These are phyloP conservation scores for Sorex maritimensis DNA, from an alignment of 2,797 vertebrate species.

Conservation along the genomic window DNA sequence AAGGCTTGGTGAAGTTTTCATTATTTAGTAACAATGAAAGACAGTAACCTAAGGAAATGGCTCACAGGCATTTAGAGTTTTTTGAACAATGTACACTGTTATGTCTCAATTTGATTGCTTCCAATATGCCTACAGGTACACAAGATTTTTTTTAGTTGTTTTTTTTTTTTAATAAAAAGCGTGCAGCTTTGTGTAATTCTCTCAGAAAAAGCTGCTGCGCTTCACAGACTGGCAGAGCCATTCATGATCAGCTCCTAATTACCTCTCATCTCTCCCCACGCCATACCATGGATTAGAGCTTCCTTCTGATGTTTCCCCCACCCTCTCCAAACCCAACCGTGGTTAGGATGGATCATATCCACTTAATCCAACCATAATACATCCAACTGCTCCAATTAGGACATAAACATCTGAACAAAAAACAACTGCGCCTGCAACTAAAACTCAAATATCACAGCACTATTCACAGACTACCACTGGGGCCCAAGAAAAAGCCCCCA, in stretches of 20 bases:
- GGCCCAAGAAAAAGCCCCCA: background rate
- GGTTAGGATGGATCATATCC: background rate
- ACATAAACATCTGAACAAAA: background rate
- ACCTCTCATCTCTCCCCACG: background rate
- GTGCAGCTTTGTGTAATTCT: background rate
- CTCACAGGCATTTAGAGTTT: background rate
- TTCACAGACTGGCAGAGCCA: background rate
- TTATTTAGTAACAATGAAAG: slow-evolving; percentile 24
- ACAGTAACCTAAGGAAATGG: background rate
- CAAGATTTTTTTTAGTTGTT: background rate
- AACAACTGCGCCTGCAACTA: slow-evolving; percentile 31
- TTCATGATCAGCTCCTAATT: background rate
- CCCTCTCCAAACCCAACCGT: background rate
- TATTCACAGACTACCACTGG: background rate
- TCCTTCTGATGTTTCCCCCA: background rate
- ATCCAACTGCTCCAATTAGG: background rate
- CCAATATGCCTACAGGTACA: background rate
- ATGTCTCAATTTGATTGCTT: slow-evolving; percentile 31
- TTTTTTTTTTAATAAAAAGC: background rate
- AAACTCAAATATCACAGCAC: background rate
- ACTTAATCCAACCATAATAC: background rate
- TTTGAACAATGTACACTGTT: background rate
- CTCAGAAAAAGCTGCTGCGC: slow-evolving; percentile 17
- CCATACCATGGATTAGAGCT: background rate
- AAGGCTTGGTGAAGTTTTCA: background rate